A percentile compares a stretch with the other conserved stretches of the same genome.
Conservation (phyloP, 2,888 invertebrate species). For the Sepiola atlantica region DNA sequence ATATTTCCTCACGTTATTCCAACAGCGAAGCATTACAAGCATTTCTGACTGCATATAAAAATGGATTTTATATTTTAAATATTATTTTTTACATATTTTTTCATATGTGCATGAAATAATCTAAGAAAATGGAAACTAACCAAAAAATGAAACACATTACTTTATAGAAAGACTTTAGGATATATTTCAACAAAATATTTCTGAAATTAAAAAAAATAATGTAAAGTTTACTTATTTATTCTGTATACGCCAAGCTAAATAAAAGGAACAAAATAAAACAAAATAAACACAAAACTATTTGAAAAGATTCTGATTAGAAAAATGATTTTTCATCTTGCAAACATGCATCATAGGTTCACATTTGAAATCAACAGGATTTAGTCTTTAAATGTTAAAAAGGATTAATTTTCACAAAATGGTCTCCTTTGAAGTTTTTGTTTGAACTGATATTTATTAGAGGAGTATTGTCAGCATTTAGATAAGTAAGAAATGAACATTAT, state of each 20-base stretch:
- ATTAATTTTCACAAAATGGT: too few species aligned
- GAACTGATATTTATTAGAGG: too few species aligned
- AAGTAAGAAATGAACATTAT: too few species aligned
- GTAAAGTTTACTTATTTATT: background rate
- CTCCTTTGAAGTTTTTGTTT: too few species aligned
- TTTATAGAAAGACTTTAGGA: background rate
- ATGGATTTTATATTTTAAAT: background rate
- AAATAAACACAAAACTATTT: background rate
- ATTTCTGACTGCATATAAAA: constrained; percentile 6
- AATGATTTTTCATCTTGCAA: background rate
- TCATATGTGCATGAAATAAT: background rate
- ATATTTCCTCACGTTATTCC: background rate
- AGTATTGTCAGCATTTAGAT: too few species aligned
- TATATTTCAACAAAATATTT: background rate
- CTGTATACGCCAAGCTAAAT: background rate
- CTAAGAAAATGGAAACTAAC: background rate
- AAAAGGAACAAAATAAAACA: background rate
- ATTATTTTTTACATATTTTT: background rate
- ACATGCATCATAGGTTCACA: background rate
- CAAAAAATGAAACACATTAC: background rate
- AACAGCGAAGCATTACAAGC: background rate
- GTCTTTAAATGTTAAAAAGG: too few species aligned
- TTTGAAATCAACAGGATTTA: background rate
- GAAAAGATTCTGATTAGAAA: background rate
- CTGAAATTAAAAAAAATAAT: background rate